Evolutionary conservation across 2,797 vertebrate genomes (phyloP).

Genomic region (Crypturellus tataupa): DNA sequence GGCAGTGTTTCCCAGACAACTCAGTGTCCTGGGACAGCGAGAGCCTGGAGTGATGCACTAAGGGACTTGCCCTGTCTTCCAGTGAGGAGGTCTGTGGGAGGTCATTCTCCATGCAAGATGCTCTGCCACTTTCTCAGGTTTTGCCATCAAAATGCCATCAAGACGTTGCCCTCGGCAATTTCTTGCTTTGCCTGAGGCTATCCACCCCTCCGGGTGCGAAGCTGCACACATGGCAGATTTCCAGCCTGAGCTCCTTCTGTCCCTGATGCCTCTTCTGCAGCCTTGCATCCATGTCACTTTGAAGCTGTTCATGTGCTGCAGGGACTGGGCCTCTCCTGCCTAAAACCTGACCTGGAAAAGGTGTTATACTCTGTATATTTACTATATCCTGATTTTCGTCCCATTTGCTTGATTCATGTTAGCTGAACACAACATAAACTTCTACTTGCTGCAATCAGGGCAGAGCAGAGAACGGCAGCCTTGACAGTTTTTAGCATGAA

Average conservation of each 20-base stretch:
- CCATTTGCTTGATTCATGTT: not conserved
- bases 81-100: not conserved
- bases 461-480: not conserved
- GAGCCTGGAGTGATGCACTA: not conserved
- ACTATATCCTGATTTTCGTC: not conserved
- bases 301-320: not conserved
- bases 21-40: not conserved
- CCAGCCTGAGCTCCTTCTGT: not conserved
- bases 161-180: slow-evolving; percentile 9
- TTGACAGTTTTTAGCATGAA: not conserved
- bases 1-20: fast-evolving
- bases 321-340: not conserved
- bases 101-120: not conserved
- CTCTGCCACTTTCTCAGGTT: not conserved
- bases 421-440: not conserved
- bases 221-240: not conserved
- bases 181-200: slow-evolving; percentile 45
- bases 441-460: not conserved
- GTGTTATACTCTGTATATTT: not conserved
- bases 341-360: not conserved
- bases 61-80: not conserved
- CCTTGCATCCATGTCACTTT: not conserved
- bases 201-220: not conserved
- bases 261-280: slow-evolving; percentile 3
- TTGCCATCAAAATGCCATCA: slow-evolving; percentile 34